Evolutionary conservation across 2,797 vertebrate genomes (phyloP).

Genomic region (Chelmon rostratus): DNA sequence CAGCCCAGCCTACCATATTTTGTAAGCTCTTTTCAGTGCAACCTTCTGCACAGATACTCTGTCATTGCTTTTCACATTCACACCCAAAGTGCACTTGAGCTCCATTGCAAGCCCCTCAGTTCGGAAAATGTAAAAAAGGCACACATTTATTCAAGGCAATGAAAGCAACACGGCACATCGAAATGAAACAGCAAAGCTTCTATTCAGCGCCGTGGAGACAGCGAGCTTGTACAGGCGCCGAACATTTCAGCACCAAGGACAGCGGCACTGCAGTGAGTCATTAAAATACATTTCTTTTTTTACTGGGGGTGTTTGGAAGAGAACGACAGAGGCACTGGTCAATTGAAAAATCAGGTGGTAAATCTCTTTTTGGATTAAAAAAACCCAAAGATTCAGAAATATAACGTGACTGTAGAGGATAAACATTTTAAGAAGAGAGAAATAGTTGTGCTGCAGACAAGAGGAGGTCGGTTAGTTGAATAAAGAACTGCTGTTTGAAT

Average conservation of each 20-base stretch:
- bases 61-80: constrained; percentile 50
- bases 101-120: constrained; percentile 55
- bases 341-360: background rate
- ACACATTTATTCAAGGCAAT: constrained; percentile 37
- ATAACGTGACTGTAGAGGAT: background rate
- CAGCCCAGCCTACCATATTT: constrained; percentile 5
- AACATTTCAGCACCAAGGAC: constrained; percentile 60
- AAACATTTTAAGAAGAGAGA: background rate
- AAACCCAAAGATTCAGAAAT: background rate
- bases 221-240: background rate
- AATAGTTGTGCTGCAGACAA: background rate
- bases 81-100: constrained; percentile 55
- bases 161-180: constrained; percentile 34
- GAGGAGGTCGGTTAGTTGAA: background rate
- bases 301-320: background rate
- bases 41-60: constrained; percentile 38
- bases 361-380: background rate
- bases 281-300: constrained; percentile 9
- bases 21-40: constrained; percentile 42
- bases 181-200: constrained; percentile 46
- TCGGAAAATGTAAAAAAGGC: constrained; percentile 22
- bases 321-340: background rate
- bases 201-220: constrained; percentile 25
- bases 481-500: background rate
- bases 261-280: background rate